phyloP scores from a whole-genome alignment of 1,140 invertebrate species.

The Tetragonula clypearis region DNA sequence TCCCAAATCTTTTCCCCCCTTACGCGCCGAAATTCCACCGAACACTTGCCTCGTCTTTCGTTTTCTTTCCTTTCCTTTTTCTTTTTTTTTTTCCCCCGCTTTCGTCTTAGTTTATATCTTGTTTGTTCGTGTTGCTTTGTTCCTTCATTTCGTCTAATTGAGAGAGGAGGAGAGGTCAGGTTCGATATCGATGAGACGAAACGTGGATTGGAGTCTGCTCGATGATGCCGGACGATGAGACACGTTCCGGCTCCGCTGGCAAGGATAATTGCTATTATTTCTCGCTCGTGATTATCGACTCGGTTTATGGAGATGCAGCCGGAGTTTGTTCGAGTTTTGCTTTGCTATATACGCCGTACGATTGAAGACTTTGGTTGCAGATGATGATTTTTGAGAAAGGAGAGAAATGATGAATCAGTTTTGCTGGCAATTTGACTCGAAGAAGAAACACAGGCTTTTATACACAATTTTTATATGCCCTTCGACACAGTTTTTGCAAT shows the following conservation, averaged over 20 bases:
- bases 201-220: neutral
- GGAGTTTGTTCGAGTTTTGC: neutral
- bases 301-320: neutral
- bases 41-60: neutral
- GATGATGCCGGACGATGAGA: neutral
- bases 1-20: neutral
- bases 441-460: too few relatives aligned
- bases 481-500: too few relatives aligned
- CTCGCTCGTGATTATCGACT: neutral
- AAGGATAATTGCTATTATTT: neutral
- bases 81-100: neutral
- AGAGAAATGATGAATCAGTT: too few relatives aligned
- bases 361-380: too few relatives aligned
- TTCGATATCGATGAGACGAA: neutral
- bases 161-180: neutral
- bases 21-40: neutral
- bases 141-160: neutral
- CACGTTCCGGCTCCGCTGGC: too few relatives aligned
- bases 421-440: too few relatives aligned
- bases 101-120: too few relatives aligned
- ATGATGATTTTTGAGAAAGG: too few relatives aligned
- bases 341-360: too few relatives aligned
- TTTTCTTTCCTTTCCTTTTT: neutral
- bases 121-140: too few relatives aligned
- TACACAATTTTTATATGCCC: too few relatives aligned